Conservation (phyloP, 2,888 invertebrate species). For the Pseudococcus viburni region DNA sequence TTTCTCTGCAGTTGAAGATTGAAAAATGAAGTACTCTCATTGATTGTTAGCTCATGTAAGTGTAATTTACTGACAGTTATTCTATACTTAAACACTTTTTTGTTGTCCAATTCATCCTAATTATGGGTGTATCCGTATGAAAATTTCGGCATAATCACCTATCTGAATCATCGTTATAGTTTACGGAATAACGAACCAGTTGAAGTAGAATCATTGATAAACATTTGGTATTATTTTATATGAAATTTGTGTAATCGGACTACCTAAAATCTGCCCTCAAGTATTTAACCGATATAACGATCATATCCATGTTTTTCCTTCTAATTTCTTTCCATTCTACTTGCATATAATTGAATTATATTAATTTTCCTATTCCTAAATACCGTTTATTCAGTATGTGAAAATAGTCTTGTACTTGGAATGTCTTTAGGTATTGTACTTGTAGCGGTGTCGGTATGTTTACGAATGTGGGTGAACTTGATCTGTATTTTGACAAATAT, state of each 20-base stretch:
- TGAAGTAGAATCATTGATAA: conserved; percentile 11
- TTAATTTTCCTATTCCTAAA: neutral
- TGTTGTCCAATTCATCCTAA: conserved; percentile 39
- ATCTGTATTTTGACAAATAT: neutral
- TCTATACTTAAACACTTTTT: conserved; percentile 56
- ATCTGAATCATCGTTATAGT: conserved; percentile 1
- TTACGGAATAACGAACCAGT: conserved; percentile 5
- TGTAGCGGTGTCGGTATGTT: neutral
- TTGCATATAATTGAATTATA: neutral
- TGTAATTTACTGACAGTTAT: conserved; percentile 20
- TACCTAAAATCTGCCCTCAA: neutral
- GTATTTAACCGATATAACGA: neutral
- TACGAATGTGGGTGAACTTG: neutral
- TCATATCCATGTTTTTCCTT: neutral
- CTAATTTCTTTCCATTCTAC: neutral
- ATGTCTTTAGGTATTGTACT: neutral
- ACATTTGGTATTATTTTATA: neutral
- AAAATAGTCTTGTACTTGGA: neutral
- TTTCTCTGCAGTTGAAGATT: conserved; percentile 19
- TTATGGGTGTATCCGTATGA: conserved; percentile 58
- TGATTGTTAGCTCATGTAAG: conserved; percentile 57
- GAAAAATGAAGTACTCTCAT: conserved; percentile 40
- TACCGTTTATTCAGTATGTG: neutral
- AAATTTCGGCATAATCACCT: conserved; percentile 31
- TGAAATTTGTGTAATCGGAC: neutral